These are phyloP conservation scores for Ceyx cyanopectus DNA, from an alignment of 2,113 vertebrate genomes.

Conservation along the genomic window DNA sequence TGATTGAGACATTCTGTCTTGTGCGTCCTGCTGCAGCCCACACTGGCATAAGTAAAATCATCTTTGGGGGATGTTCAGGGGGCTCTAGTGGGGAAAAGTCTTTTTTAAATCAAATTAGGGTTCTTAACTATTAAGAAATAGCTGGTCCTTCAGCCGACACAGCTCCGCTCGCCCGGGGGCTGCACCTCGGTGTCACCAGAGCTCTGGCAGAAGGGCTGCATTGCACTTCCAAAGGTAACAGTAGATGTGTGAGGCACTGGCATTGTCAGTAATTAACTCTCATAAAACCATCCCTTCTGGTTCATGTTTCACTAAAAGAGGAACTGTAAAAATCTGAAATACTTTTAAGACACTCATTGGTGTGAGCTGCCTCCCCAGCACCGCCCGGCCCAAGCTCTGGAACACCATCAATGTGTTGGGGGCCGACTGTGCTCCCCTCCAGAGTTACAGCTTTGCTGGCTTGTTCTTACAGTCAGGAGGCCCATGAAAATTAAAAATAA, in stretches of 20 bases:
- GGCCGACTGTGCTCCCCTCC: background rate
- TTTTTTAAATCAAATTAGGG: background rate
- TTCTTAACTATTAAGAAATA: background rate
- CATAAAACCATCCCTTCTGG: background rate
- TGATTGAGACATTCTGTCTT: background rate
- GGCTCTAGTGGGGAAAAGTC: background rate
- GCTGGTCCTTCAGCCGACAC: background rate
- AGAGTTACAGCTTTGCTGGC: background rate
- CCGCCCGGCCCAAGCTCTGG: rapidly evolving
- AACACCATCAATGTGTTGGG: background rate
- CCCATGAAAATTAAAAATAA: background rate
- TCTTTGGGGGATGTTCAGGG: constrained; percentile 32
- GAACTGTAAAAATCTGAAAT: background rate
- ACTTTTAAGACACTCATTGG: background rate
- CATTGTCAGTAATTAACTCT: background rate
- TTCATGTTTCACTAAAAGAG: background rate
- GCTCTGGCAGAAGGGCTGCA: background rate
- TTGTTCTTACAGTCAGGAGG: rapidly evolving
- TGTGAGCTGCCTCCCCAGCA: background rate
- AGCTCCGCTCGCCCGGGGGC: background rate
- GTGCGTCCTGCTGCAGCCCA: background rate
- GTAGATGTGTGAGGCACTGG: constrained; percentile 35
- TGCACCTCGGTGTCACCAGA: background rate
- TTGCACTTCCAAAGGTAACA: background rate
- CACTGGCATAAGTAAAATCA: background rate